phyloP scores from a whole-genome alignment of 2,888 invertebrate genomes.

The Mimas tiliae region DNA sequence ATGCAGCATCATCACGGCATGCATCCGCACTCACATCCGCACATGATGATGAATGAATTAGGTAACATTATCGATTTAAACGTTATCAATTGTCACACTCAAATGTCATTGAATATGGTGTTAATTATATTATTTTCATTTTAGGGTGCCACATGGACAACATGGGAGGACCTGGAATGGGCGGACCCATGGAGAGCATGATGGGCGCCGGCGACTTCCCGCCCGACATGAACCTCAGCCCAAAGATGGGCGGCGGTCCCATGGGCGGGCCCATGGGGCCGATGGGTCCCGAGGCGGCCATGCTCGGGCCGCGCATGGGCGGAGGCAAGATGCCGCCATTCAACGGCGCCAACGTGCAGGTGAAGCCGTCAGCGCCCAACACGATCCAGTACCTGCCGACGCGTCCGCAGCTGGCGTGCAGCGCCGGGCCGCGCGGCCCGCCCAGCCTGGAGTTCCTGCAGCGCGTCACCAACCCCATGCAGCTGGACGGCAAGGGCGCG shows the following conservation, averaged over 20 bases:
- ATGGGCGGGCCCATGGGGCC: slow-evolving; percentile 82
- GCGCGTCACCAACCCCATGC: slow-evolving; percentile 93
- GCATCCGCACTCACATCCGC: slow-evolving; percentile 79
- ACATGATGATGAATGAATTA: slow-evolving; percentile 83
- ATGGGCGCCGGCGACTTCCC: slow-evolving; percentile 82
- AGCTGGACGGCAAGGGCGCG: slow-evolving; percentile 87
- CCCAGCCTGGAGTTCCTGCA: slow-evolving; percentile 96
- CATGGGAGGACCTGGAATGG: slow-evolving; percentile 81
- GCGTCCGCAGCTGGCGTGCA: slow-evolving; percentile 92
- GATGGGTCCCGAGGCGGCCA: slow-evolving; percentile 83
- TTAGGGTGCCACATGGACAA: slow-evolving; percentile 82
- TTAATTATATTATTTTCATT: slow-evolving; percentile 24
- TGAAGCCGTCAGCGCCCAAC: slow-evolving; percentile 98
- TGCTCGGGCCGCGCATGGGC: slow-evolving; percentile 88
- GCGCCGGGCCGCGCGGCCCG: slow-evolving; percentile 89
- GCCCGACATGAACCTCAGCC: slow-evolving; percentile 85
- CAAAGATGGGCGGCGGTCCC: slow-evolving; percentile 86
- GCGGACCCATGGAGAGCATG: slow-evolving; percentile 81
- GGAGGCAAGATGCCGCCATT: slow-evolving; percentile 85
- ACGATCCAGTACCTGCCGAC: slow-evolving; percentile 99
- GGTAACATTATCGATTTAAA: slow-evolving; percentile 50
- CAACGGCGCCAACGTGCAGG: slow-evolving; percentile 91
- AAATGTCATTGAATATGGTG: background rate
- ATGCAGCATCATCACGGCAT: slow-evolving; percentile 79
- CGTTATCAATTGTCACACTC: background rate